These are phyloP conservation scores for Catocala nupta DNA, from an alignment of 2,888 invertebrate species.

Conservation along the genomic window DNA sequence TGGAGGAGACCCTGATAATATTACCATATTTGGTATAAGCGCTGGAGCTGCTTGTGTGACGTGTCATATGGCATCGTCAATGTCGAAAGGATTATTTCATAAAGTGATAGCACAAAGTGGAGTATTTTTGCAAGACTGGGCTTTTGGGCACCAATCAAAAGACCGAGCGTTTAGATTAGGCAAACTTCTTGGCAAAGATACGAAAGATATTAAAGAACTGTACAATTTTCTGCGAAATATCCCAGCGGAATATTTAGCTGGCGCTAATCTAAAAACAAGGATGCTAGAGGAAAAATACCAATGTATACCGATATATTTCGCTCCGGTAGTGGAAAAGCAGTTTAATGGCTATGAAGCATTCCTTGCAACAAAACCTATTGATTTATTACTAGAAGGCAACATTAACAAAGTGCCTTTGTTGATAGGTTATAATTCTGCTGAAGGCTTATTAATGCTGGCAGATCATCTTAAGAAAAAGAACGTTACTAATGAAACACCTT, in stretches of 20 bases:
- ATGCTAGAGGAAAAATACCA: conserved; percentile 63
- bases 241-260: conserved; percentile 61
- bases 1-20: conserved; percentile 70
- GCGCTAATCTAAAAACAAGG: conserved; percentile 56
- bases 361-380: conserved; percentile 60
- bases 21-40: conserved; percentile 78
- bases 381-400: conserved; percentile 58
- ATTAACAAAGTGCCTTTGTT: conserved; percentile 65
- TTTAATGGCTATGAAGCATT: conserved; percentile 63
- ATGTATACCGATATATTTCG: conserved; percentile 66
- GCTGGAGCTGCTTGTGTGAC: conserved; percentile 74
- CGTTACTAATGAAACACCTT: conserved; percentile 58
- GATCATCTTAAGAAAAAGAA: conserved; percentile 56
- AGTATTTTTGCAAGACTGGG: conserved; percentile 66
- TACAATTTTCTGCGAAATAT: conserved; percentile 61
- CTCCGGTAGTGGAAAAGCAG: conserved; percentile 68
- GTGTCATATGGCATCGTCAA: conserved; percentile 73
- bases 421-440: conserved; percentile 68
- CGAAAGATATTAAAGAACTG: conserved; percentile 60
- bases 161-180: conserved; percentile 67
- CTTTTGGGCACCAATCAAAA: conserved; percentile 51
- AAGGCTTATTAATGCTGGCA: conserved; percentile 62
- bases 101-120: conserved; percentile 77
- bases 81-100: conserved; percentile 75
- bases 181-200: conserved; percentile 67